phyloP scores from a whole-genome alignment of 2,113 vertebrate species.

The Gymnobelideus leadbeateri region DNA sequence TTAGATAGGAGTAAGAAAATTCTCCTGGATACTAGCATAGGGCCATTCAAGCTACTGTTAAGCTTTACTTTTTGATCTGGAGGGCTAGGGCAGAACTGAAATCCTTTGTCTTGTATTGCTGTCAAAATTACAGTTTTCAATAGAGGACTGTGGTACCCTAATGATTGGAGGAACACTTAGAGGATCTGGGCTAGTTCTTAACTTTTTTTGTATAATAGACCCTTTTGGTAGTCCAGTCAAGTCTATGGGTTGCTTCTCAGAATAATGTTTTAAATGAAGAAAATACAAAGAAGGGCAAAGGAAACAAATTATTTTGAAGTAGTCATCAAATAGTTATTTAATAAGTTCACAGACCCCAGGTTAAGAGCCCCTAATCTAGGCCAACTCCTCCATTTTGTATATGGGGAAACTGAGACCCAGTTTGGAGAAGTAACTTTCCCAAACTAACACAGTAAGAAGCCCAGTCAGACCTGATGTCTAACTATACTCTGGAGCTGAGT shows the following conservation, averaged over 20 bases:
- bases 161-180: background rate
- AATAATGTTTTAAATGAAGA: background rate
- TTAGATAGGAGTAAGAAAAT: background rate
- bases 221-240: background rate
- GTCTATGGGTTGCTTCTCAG: background rate
- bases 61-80: background rate
- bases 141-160: background rate
- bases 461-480: background rate
- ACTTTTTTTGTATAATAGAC: background rate
- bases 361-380: background rate
- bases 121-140: background rate
- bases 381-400: slow-evolving; percentile 17
- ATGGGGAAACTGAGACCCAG: slow-evolving; percentile 20
- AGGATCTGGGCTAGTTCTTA: background rate
- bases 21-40: background rate
- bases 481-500: background rate
- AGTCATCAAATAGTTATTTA: background rate
- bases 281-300: background rate
- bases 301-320: background rate
- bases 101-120: background rate
- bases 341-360: background rate
- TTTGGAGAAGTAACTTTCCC: slow-evolving; percentile 13
- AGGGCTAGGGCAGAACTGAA: background rate
- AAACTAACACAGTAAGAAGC: slow-evolving; percentile 8
- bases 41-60: background rate